phyloP scores from a whole-genome alignment of 2,113 vertebrate genomes.

The Lichenostomus cassidix region DNA sequence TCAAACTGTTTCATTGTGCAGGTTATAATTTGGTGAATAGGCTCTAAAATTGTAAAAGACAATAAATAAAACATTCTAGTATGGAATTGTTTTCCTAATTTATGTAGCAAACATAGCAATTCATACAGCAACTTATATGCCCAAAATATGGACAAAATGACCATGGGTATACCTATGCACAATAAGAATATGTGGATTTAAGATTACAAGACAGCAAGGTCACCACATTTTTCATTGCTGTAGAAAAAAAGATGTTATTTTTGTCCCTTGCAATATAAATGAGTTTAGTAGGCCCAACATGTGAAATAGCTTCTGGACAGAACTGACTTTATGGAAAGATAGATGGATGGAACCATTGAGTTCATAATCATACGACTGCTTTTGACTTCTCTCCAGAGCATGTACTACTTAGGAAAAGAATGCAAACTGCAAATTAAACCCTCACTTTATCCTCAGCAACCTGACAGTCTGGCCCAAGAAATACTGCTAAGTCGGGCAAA shows the following conservation, averaged over 20 bases:
- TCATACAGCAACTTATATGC: not conserved
- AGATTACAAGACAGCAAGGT: not conserved
- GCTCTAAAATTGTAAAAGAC: not conserved
- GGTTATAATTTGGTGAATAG: not conserved
- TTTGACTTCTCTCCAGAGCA: conserved; percentile 8
- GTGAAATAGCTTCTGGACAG: conserved; percentile 43
- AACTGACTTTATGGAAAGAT: not conserved
- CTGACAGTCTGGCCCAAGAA: conserved; percentile 1
- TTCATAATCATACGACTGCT: not conserved
- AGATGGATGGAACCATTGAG: not conserved
- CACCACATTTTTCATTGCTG: not conserved
- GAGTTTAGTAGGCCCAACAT: not conserved
- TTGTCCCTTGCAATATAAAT: not conserved
- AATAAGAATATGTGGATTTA: not conserved
- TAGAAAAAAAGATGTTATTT: not conserved
- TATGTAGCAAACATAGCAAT: not conserved
- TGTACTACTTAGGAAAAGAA: not conserved
- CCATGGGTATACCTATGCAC: not conserved
- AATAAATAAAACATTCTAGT: not conserved
- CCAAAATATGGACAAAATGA: not conserved
- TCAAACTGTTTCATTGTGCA: not conserved
- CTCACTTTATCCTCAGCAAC: not conserved
- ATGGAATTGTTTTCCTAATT: not conserved
- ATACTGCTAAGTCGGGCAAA: conserved; percentile 4
- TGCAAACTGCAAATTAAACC: conserved; percentile 38